Conservation (phyloP, 2,888 invertebrate species). For the Agonopterix alstromeriana region DNA sequence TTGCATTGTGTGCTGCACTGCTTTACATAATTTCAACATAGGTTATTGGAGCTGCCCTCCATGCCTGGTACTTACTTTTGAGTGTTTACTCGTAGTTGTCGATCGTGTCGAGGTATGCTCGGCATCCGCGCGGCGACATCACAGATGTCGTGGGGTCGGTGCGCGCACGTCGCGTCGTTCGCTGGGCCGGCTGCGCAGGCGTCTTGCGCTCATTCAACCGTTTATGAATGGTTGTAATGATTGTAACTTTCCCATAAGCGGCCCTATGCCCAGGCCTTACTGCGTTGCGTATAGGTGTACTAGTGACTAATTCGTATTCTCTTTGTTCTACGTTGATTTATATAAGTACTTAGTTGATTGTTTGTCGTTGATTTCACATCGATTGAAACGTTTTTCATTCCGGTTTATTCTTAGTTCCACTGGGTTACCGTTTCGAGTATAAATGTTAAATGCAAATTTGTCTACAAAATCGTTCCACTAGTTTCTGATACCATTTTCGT, state of each 20-base stretch:
- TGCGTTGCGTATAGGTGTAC: constrained; percentile 10
- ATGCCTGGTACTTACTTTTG: constrained; percentile 6
- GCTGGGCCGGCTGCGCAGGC: constrained; percentile 40
- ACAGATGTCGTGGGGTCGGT: constrained; percentile 46
- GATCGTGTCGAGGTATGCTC: constrained; percentile 17
- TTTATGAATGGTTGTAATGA: constrained; percentile 68
- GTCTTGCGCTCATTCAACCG: constrained; percentile 68
- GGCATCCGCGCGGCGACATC: constrained; percentile 36
- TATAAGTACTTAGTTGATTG: neutral
- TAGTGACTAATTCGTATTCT: constrained; percentile 24
- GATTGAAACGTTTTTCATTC: no score
- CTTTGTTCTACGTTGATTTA: constrained; percentile 22
- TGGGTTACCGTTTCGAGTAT: no score
- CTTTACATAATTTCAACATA: constrained; percentile 5
- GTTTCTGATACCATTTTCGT: neutral
- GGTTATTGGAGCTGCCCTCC: constrained; percentile 1
- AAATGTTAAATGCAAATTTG: neutral
- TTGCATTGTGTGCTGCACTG: constrained; percentile 11
- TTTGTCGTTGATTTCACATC: neutral
- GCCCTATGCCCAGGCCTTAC: constrained; percentile 49
- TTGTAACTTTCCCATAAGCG: constrained; percentile 67
- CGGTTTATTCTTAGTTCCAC: no score
- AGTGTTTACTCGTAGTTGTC: constrained; percentile 9
- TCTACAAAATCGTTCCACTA: neutral
- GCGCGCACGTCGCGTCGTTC: constrained; percentile 39